Evolutionary conservation across 2,888 invertebrate species (phyloP).

Genomic region (Heteromurus nitidus): DNA sequence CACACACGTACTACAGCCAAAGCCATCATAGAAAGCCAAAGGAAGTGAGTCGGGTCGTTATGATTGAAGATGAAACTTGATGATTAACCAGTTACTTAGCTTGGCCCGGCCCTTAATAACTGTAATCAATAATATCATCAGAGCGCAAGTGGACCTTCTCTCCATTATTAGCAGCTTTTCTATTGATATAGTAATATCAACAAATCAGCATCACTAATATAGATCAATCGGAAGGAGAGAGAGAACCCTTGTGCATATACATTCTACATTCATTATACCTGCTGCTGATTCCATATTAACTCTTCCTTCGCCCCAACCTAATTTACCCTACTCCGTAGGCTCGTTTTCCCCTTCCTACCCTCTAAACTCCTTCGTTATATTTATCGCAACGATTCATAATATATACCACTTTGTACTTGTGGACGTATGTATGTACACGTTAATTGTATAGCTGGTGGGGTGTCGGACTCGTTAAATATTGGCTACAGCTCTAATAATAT

Average conservation of each 20-base stretch:
- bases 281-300: too few relatives aligned
- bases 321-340: neutral
- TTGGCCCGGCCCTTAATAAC: conserved; percentile 56
- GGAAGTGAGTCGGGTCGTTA: conserved; percentile 60
- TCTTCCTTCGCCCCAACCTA: neutral
- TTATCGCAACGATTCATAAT: too few relatives aligned
- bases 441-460: conserved; percentile 55
- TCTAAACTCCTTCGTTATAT: too few relatives aligned
- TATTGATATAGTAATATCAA: conserved; percentile 28
- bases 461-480: conserved; percentile 61
- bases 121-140: conserved; percentile 64
- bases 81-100: conserved; percentile 60
- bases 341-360: neutral
- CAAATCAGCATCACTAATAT: conserved; percentile 21
- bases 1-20: too few relatives aligned
- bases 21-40: conserved; percentile 26
- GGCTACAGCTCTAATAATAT: conserved; percentile 46
- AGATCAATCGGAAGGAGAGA: neutral
- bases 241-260: too few relatives aligned
- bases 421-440: conserved; percentile 18
- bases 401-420: neutral
- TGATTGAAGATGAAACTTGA: conserved; percentile 63
- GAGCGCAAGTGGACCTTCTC: conserved; percentile 30
- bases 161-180: conserved; percentile 34
- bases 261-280: too few relatives aligned